phyloP scores from a whole-genome alignment of 1,140 invertebrate species.

The Acromyrmex echinatior region DNA sequence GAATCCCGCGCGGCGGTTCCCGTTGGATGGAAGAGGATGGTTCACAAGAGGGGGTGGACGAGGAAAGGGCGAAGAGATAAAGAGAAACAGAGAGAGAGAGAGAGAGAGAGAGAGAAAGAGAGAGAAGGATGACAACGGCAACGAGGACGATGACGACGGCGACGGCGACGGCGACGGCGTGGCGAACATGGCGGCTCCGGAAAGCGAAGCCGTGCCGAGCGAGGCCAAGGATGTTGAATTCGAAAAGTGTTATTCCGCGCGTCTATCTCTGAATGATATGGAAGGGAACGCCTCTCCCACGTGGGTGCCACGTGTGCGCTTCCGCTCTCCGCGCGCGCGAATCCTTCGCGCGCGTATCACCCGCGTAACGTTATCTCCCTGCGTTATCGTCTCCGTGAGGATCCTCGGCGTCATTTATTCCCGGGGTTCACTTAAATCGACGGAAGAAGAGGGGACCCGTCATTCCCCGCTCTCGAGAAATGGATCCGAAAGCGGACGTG shows the following conservation, averaged over 20 bases:
- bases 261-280: constrained; percentile 87
- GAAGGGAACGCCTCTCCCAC: constrained; percentile 87
- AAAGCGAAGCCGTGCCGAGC: no score
- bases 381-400: background rate
- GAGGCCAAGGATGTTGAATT: constrained; percentile 80
- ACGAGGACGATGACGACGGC: constrained; percentile 76
- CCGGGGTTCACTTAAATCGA: background rate
- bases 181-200: no score
- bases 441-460: background rate
- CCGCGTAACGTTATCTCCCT: background rate
- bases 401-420: constrained; percentile 5
- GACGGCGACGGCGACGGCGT: background rate
- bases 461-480: background rate
- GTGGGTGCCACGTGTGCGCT: constrained; percentile 86
- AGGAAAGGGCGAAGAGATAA: background rate
- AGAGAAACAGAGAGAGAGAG: background rate
- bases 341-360: constrained; percentile 30
- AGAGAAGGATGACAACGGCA: constrained; percentile 70
- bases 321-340: constrained; percentile 74
- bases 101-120: background rate
- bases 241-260: constrained; percentile 87
- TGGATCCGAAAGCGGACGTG: no score
- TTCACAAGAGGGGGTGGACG: constrained; percentile 12
- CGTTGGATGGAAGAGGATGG: constrained; percentile 32
- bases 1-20: constrained; percentile 23